Evolutionary conservation across 2,113 vertebrate species (phyloP), one percentile per base, ranked within the genome.

Genomic region (Pyrgilauda ruficollis): DNA sequence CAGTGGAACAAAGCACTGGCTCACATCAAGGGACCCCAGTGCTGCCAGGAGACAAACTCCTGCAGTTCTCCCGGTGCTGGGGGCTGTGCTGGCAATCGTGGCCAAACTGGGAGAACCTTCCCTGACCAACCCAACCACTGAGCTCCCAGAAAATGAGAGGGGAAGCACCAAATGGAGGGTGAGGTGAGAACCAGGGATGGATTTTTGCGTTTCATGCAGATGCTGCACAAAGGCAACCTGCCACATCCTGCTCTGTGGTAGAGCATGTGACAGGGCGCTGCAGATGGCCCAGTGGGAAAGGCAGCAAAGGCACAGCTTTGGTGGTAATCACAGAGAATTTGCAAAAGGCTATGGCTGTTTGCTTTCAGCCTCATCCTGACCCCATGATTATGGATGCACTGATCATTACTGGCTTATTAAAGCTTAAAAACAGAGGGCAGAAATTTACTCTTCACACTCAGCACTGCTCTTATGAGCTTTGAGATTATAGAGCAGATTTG

Each of bases 381-480:
- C 33, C 49, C 12, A 5, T 64, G 35, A 94, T 87, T 67, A 84
- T 9, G 47, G 74, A 95, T 75, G 52, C 63, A 68, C 46, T 78
- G 83, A 89, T 74, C 47, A n/a, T 86, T 90, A 81, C 64, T 90
- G 84, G 73, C 84, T 94, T 89, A 81, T 72, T 88, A 93, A 68
- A 59, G 50, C 64, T 47, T 55, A 46, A 87, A 78, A 94, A 85
- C 76, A 92, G 56, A 95, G 41, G 50, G 56, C 63, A 95, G 93
- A 93, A 68, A 94, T 84, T 78, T 47, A 23, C 24, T 84, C 30
- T 88, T 85, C 63, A 44, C 53, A 55, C 41, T 61, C 72, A 23
- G 44, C 43, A 33, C 52, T 44, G 50, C 24, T 89, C 77, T 41
- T 49, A 6, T 11, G 35, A 89, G 66, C 58, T 84, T 84, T 70